Percentiles rank a stretch among this genome's conserved stretches.
phyloP scores from a whole-genome alignment of 2,888 invertebrate genomes.

The Hemithea aestivaria region DNA sequence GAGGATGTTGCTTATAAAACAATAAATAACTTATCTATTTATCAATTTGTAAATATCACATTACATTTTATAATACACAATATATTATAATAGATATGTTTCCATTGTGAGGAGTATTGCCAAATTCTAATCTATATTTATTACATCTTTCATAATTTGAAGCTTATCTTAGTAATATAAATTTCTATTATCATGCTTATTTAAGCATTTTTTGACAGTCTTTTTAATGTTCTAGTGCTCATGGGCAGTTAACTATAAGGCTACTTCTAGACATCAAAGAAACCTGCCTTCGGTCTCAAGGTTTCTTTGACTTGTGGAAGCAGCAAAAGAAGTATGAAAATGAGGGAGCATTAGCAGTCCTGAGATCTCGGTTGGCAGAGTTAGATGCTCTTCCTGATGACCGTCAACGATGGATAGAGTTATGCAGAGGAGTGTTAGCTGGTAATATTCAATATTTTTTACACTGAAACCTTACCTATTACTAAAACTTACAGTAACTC shows the following conservation, averaged over 20 bases:
- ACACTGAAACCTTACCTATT: no score
- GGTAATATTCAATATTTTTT: constrained; percentile 45
- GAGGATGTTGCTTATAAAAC: neutral
- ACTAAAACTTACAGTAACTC: no score
- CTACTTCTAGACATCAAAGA: constrained; percentile 95
- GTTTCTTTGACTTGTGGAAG: constrained; percentile 93
- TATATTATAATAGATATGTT: neutral
- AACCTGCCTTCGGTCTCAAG: constrained; percentile 92
- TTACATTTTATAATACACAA: no score
- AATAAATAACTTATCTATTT: no score
- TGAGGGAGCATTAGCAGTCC: constrained; percentile 84
- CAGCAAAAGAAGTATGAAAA: constrained; percentile 94
- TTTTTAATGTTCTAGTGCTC: constrained; percentile 80
- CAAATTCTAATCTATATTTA: constrained; percentile 7
- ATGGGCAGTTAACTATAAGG: constrained; percentile 92
- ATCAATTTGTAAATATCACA: no score
- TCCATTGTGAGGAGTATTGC: constrained; percentile 5
- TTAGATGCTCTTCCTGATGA: constrained; percentile 84
- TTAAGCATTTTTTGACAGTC: no score
- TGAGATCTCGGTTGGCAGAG: constrained; percentile 82
- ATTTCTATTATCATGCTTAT: constrained; percentile 3
- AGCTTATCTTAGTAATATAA: no score
- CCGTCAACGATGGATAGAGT: constrained; percentile 80
- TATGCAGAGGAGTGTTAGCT: constrained; percentile 83
- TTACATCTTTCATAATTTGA: constrained; percentile 2